These are phyloP conservation scores for Smutsia gigantea DNA, from an alignment of 2,797 vertebrate species.

Conservation along the genomic window DNA sequence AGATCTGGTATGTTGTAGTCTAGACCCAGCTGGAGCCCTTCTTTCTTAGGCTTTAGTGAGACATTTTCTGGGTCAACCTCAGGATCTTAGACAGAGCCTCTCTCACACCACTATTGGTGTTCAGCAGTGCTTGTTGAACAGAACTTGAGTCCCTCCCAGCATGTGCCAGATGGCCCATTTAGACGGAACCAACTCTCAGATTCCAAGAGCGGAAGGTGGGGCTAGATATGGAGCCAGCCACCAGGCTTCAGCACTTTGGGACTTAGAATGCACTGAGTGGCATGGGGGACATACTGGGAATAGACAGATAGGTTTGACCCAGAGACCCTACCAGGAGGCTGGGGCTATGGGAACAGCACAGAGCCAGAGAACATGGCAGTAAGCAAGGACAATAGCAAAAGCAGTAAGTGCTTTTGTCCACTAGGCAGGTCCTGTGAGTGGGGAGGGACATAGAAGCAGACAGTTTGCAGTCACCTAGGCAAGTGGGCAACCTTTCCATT, in stretches of 20 bases:
- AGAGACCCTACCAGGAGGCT: not conserved
- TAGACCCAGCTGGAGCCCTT: not conserved
- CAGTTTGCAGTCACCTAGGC: not conserved
- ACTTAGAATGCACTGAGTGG: not conserved
- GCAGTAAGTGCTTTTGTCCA: not conserved
- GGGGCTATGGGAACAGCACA: not conserved
- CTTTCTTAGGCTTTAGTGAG: not conserved
- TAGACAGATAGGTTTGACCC: not conserved
- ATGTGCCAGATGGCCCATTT: slow-evolving; percentile 36
- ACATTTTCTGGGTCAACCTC: not conserved
- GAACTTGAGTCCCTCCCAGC: not conserved
- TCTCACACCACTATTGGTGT: not conserved
- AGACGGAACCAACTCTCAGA: not conserved
- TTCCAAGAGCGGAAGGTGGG: not conserved
- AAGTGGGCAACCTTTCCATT: not conserved
- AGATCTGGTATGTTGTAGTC: not conserved
- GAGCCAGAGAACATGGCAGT: not conserved
- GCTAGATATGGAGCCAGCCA: not conserved
- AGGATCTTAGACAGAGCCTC: not conserved
- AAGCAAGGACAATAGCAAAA: not conserved
- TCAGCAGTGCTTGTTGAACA: not conserved
- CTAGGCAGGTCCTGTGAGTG: not conserved
- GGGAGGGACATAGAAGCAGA: not conserved
- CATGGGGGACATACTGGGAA: not conserved
- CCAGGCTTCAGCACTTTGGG: not conserved